These are phyloP conservation scores for Tigriopus japonicus DNA, from an alignment of 1,140 invertebrate genomes.

Conservation along the genomic window DNA sequence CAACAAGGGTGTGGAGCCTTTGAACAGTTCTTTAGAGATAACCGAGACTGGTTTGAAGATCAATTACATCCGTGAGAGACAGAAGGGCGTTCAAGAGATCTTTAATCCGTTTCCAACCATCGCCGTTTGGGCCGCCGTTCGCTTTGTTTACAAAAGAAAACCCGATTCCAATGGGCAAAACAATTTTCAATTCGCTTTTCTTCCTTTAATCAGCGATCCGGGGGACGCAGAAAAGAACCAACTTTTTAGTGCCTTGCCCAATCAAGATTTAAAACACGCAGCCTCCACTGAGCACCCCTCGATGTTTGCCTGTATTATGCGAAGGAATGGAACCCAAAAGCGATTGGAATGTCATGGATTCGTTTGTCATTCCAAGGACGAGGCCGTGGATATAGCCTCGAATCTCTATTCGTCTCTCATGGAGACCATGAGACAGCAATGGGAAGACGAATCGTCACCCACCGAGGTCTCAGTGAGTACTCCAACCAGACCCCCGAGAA, in stretches of 20 bases:
- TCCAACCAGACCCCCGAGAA: no score
- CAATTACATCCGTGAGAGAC: conserved; percentile 28
- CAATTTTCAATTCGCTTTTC: conserved; percentile 41
- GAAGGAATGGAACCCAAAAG: conserved; percentile 50
- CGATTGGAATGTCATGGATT: conserved; percentile 75
- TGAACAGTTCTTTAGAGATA: conserved; percentile 40
- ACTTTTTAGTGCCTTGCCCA: conserved; percentile 17
- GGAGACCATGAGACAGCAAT: conserved; percentile 38
- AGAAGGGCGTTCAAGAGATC: conserved; percentile 32
- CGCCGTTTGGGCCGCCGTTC: conserved; percentile 71
- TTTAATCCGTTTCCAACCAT: conserved; percentile 70
- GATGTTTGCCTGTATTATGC: conserved; percentile 74
- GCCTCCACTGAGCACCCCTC: conserved; percentile 41
- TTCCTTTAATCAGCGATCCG: conserved; percentile 64
- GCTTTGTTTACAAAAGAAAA: conserved; percentile 32
- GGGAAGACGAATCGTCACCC: no score
- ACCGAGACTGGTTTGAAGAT: conserved; percentile 41
- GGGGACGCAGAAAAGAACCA: conserved; percentile 32
- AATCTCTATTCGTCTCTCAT: conserved; percentile 68
- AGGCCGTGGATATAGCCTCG: conserved; percentile 70
- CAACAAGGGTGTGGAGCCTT: conserved; percentile 25
- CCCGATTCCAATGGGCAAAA: background rate
- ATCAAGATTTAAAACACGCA: conserved; percentile 15
- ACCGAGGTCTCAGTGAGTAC: no score
- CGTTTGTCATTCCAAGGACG: conserved; percentile 54